These are phyloP conservation scores for Pheosia tremula DNA, from an alignment of 2,888 invertebrate species.

Conservation along the genomic window DNA sequence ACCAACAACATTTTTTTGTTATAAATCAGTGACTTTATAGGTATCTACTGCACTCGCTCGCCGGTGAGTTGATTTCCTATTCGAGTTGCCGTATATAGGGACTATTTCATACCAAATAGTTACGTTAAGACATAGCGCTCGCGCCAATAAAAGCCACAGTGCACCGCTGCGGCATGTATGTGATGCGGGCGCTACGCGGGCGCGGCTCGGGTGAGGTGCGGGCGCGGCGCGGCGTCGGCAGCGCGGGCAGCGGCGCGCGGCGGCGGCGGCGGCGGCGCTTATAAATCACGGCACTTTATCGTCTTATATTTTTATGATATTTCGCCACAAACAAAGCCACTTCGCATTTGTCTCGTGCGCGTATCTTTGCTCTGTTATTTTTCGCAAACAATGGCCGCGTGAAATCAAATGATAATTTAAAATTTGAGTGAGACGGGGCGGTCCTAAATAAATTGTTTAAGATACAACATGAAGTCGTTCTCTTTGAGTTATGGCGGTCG, in stretches of 20 bases:
- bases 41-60: too few species aligned
- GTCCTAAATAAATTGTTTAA: conserved; percentile 57
- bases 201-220: conserved; percentile 3
- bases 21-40: too few species aligned
- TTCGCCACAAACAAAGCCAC: conserved; percentile 69
- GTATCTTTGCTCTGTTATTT: conserved; percentile 63
- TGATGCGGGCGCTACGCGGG: too few species aligned
- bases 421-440: conserved; percentile 51
- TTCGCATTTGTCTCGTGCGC: conserved; percentile 65
- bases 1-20: too few species aligned
- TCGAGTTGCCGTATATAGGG: too few species aligned
- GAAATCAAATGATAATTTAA: conserved; percentile 73
- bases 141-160: too few species aligned
- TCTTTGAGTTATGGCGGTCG: conserved; percentile 47
- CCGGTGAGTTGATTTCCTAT: too few species aligned
- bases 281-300: conserved; percentile 68
- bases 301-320: conserved; percentile 71
- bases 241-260: conserved; percentile 7
- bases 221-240: conserved; percentile 11
- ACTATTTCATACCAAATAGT: too few species aligned
- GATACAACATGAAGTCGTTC: conserved; percentile 50
- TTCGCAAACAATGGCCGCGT: conserved; percentile 59
- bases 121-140: too few species aligned
- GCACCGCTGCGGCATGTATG: too few species aligned
- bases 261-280: conserved; percentile 16